These are phyloP conservation scores for Brienomyrus brachyistius DNA, from an alignment of 2,113 vertebrate species.

Conservation along the genomic window DNA sequence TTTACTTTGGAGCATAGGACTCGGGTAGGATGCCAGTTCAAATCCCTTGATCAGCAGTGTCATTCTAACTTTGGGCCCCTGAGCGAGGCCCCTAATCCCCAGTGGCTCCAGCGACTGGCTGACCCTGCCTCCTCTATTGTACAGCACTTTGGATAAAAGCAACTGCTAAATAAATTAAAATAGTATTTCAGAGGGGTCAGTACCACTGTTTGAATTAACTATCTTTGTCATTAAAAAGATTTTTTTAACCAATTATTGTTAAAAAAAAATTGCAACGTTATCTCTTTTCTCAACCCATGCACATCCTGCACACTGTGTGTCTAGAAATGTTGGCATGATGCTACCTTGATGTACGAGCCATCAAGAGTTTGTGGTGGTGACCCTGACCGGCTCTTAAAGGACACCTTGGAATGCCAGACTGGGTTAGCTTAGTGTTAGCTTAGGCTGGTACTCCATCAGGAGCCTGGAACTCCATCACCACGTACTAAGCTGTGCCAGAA, in stretches of 20 bases:
- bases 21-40: not conserved
- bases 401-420: not conserved
- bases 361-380: not conserved
- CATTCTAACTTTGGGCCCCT: not conserved
- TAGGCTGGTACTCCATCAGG: not conserved
- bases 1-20: not conserved
- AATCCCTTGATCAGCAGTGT: not conserved
- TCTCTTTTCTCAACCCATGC: not conserved
- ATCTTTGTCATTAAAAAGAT: not conserved
- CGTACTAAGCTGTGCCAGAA: not conserved
- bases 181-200: not conserved
- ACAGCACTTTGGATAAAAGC: not conserved
- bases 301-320: not conserved
- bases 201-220: not conserved
- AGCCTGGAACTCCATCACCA: not conserved
- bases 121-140: not conserved
- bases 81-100: not conserved
- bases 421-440: not conserved
- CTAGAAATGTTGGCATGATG: not conserved
- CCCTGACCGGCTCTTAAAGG: not conserved
- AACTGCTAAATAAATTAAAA: not conserved
- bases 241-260: not conserved
- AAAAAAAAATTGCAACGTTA: not conserved
- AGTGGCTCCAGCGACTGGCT: not conserved
- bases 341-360: not conserved